These are phyloP conservation scores for Tragelaphus scriptus DNA, from an alignment of 2,113 vertebrate genomes.

Conservation along the genomic window DNA sequence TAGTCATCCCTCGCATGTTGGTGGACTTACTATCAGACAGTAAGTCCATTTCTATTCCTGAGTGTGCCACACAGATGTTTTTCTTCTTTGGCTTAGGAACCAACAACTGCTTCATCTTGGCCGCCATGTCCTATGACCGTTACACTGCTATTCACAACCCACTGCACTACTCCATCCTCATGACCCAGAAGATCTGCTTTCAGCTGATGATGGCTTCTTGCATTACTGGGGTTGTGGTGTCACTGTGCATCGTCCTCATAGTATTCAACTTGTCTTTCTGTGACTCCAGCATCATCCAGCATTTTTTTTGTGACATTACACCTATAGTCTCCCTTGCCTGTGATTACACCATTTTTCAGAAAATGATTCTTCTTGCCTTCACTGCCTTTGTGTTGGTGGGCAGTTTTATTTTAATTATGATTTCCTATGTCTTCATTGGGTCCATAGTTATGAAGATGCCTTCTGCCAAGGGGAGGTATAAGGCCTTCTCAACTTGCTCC, in stretches of 20 bases:
- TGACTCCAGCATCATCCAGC: not conserved
- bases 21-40: conserved; percentile 46
- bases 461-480: conserved; percentile 14
- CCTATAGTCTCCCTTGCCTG: conserved; percentile 41
- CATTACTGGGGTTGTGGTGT: conserved; percentile 25
- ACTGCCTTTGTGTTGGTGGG: conserved; percentile 35
- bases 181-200: conserved; percentile 9
- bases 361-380: not conserved
- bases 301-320: conserved; percentile 46
- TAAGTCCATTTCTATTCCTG: conserved; percentile 53
- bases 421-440: conserved; percentile 52
- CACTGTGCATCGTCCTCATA: not conserved
- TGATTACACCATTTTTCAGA: not conserved
- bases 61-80: conserved; percentile 63
- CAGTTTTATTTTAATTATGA: conserved; percentile 52
- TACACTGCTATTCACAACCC: conserved; percentile 35
- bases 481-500: conserved; percentile 42
- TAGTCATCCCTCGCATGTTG: conserved; percentile 45
- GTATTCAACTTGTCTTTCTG: conserved; percentile 55
- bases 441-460: conserved; percentile 23
- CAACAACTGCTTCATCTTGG: conserved; percentile 60
- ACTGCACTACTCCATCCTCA: conserved; percentile 43
- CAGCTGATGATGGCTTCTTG: conserved; percentile 28
- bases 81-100: conserved; percentile 43
- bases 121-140: conserved; percentile 61